Conservation (phyloP, 2,888 invertebrate species). For the Clunio marinus region DNA sequence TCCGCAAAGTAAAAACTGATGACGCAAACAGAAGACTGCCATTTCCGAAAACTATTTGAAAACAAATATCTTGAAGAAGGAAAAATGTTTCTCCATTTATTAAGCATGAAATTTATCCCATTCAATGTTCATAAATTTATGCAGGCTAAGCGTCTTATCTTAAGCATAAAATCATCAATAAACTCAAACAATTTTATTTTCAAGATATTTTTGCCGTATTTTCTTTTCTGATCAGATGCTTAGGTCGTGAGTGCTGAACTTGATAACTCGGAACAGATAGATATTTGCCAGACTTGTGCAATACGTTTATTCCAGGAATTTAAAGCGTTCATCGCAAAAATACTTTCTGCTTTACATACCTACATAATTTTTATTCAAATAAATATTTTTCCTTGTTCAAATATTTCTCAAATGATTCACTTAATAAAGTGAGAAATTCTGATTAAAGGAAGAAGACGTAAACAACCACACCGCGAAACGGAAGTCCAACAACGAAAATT, state of each 20-base stretch:
- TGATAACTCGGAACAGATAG: too few relatives aligned
- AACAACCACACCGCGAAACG: conserved; percentile 2
- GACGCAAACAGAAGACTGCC: too few relatives aligned
- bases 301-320: not conserved
- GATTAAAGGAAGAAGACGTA: conserved; percentile 14
- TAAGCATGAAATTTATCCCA: not conserved
- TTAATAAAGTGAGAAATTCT: not conserved
- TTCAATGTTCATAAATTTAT: not conserved
- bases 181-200: not conserved
- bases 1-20: too few relatives aligned
- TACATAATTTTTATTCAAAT: too few relatives aligned
- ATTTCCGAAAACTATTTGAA: too few relatives aligned
- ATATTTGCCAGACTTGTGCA: too few relatives aligned
- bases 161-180: conserved; percentile 1
- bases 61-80: too few relatives aligned
- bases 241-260: too few relatives aligned
- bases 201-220: not conserved
- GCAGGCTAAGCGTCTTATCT: not conserved
- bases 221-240: not conserved
- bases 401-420: too few relatives aligned
- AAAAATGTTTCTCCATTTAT: too few relatives aligned
- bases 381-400: too few relatives aligned
- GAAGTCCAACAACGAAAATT: conserved; percentile 28
- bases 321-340: not conserved
- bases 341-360: not conserved